Evolutionary conservation across 1,140 invertebrate genomes (phyloP).

Genomic region (Bombus vancouverensis): DNA sequence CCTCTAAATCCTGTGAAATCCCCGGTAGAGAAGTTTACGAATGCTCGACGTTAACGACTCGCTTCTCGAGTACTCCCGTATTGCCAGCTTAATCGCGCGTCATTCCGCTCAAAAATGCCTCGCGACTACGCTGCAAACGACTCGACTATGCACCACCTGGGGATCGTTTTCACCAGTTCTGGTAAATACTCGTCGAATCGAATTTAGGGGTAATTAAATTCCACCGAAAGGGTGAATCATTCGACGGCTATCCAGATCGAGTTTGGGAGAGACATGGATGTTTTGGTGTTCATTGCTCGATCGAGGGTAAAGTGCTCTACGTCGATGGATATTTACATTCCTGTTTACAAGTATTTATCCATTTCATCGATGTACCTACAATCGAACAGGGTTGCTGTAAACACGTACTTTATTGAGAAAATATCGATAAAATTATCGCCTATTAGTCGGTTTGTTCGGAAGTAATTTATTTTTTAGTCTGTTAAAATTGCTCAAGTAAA

Average conservation of each 20-base stretch:
- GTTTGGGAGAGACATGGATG: background rate
- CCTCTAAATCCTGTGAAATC: slow-evolving; percentile 12
- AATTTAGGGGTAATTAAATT: background rate
- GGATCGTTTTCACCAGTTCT: background rate
- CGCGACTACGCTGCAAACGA: background rate
- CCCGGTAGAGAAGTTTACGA: slow-evolving; percentile 14
- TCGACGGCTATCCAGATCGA: background rate
- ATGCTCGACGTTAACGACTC: slow-evolving; percentile 27
- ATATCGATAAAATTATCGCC: background rate
- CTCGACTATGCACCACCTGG: background rate
- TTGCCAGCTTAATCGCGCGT: slow-evolving; percentile 20
- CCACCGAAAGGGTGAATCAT: background rate
- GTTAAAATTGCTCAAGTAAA: background rate
- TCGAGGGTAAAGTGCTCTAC: background rate
- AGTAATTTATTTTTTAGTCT: background rate
- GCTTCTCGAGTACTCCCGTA: background rate
- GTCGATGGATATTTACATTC: background rate
- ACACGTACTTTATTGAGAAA: background rate
- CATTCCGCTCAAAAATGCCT: slow-evolving; percentile 11
- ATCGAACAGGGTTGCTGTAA: background rate
- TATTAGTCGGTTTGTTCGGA: too few species aligned
- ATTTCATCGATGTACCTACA: background rate
- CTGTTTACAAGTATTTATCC: background rate
- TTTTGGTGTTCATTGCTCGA: too few species aligned
- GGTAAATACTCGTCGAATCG: background rate